Evolutionary conservation across 2,113 vertebrate genomes (phyloP).

Genomic region (Passer montanus): DNA sequence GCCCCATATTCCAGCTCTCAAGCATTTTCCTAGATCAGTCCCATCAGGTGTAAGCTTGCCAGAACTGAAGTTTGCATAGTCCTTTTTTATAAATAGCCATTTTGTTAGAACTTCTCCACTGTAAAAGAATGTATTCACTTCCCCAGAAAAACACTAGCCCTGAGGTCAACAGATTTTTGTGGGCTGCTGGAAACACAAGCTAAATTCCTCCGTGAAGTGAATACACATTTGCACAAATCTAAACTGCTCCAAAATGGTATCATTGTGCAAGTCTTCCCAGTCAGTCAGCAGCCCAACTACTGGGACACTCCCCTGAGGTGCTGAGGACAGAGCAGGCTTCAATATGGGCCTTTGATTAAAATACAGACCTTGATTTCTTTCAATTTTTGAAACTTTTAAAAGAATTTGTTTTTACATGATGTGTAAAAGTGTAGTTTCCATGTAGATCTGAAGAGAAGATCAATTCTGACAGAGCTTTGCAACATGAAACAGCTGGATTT

Average conservation of each 20-base stretch:
- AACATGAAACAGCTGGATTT: not conserved
- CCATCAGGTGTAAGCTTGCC: not conserved
- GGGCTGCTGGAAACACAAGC: not conserved
- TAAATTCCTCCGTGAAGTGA: not conserved
- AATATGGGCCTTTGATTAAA: not conserved
- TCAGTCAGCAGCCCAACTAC: not conserved
- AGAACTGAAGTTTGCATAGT: not conserved
- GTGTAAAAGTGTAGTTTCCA: not conserved
- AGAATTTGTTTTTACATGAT: not conserved
- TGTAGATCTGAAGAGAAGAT: not conserved
- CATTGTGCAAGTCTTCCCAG: not conserved
- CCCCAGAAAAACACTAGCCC: not conserved
- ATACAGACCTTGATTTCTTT: not conserved
- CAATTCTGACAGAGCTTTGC: not conserved
- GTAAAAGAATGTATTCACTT: conserved; percentile 20
- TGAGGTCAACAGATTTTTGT: not conserved
- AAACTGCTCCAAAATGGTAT: not conserved
- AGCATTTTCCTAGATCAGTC: not conserved
- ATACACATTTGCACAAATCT: not conserved
- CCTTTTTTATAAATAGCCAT: not conserved
- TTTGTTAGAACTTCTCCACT: not conserved
- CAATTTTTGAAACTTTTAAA: not conserved
- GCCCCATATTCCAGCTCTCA: not conserved
- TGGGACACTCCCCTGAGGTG: not conserved
- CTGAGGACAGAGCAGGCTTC: not conserved